Evolutionary conservation across 35 echinoderm and acorn worm genomes (phyloP), one percentile per base, ranked within the genome.

Genomic region (Lytechinus pictus): DNA sequence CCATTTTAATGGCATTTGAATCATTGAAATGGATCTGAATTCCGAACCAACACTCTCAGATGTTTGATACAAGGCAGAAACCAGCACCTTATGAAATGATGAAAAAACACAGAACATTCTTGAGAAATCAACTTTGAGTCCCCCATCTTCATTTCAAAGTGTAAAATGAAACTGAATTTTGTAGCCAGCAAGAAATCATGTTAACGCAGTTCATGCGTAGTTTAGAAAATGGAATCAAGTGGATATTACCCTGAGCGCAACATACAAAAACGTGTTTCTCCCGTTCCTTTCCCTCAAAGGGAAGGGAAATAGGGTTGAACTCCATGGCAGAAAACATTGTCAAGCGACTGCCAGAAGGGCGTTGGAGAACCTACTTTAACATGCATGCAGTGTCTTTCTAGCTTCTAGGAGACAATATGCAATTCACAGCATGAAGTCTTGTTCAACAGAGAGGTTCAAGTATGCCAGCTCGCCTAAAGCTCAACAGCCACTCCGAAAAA

Each of bases 161-260:
- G 66, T 79, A 79, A 79, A 79, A 79, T 79, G 66, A 79, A 79
- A 79, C 66, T 79, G 66, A 79, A 79, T 79, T 79, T 79, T n/a
- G 3, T 24, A 79, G 12, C 66, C 66, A 79, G 1, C 21, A 24
- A 79, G 66, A 79, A 79, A 79, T 79, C 66, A 79, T 79, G 19
- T 24, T 79, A 79, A 79, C 66, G 21, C 16, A 24, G 66, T 79
- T 79, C 66, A 79, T 79, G 66, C 66, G 16, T 24, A 79, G 66
- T 79, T 79, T 79, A 79, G 5, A 79, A 79, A 79, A 24, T 4
- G 66, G 66, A 79, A 79, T 79, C 66, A 79, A 79, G 66, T 79
- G 66, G 66, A 79, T 79, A 79, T 44, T 44, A 79, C 66, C 66
- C n/a, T 24, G 6, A 79, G 66, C 66, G 21, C 66, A 79, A 79